Evolutionary conservation across 2,797 vertebrate genomes (phyloP).

Genomic region (Gallinago nigripennis): DNA sequence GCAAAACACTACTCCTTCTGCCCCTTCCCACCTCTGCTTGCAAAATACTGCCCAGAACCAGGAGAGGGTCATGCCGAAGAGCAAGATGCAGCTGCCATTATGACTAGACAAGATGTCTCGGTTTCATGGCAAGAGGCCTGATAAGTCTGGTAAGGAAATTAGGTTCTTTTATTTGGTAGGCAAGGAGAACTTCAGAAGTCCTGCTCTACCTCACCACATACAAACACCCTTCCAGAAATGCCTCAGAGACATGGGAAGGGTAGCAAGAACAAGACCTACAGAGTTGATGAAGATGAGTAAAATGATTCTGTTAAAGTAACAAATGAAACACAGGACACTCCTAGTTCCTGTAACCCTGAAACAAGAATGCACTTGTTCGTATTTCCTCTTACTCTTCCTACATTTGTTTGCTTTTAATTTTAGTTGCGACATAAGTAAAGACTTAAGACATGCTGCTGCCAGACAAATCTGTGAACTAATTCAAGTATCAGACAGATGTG

Average conservation of each 20-base stretch:
- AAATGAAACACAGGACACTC: slow-evolving; percentile 27
- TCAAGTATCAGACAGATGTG: background rate
- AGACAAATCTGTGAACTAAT: background rate
- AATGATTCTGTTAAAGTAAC: background rate
- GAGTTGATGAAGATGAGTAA: slow-evolving; percentile 15
- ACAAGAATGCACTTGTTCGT: slow-evolving; percentile 43
- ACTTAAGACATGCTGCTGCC: background rate
- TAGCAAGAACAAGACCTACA: background rate
- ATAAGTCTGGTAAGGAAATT: background rate
- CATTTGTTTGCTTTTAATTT: slow-evolving; percentile 12
- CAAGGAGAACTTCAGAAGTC: background rate
- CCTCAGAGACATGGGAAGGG: background rate
- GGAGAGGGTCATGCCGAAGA: background rate
- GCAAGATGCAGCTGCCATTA: background rate
- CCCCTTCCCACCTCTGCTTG: background rate
- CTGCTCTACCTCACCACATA: background rate
- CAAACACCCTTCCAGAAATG: background rate
- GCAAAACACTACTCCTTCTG: background rate
- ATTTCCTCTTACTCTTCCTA: slow-evolving; percentile 44
- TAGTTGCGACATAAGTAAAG: background rate
- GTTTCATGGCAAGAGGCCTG: background rate
- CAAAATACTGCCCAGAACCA: background rate
- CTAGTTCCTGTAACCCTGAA: slow-evolving; percentile 29
- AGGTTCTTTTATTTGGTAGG: background rate
- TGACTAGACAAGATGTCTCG: background rate